phyloP scores from a whole-genome alignment of 2,888 invertebrate species.

The Pseudoips prasinana region DNA sequence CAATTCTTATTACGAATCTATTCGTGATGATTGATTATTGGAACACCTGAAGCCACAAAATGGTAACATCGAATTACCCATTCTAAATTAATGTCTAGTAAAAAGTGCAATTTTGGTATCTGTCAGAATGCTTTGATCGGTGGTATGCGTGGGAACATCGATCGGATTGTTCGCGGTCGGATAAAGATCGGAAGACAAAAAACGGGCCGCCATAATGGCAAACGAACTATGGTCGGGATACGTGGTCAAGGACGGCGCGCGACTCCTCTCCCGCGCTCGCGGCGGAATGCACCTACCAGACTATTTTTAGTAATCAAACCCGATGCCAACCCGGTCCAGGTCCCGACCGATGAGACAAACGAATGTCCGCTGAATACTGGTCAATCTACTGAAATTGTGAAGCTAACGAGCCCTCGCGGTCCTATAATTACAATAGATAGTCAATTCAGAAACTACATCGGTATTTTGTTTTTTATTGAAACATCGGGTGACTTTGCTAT shows the following conservation, averaged over 20 bases:
- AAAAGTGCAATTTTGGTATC: conserved; percentile 66
- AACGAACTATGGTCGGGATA: conserved; percentile 51
- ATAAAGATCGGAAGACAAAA: conserved; percentile 77
- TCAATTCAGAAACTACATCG: conserved; percentile 14
- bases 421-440: conserved; percentile 31
- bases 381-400: conserved; percentile 39
- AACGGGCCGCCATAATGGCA: conserved; percentile 73
- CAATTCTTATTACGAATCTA: conserved; percentile 31
- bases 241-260: conserved; percentile 62
- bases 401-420: conserved; percentile 40
- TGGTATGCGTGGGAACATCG: conserved; percentile 68
- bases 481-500: conserved; percentile 17
- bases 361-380: conserved; percentile 53
- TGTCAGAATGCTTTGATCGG: conserved; percentile 61
- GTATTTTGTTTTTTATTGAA: conserved; percentile 15
- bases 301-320: conserved; percentile 77
- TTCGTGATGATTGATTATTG: conserved; percentile 37
- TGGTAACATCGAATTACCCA: conserved; percentile 43
- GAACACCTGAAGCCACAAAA: conserved; percentile 40
- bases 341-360: conserved; percentile 44
- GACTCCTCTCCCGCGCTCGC: conserved; percentile 40
- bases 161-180: conserved; percentile 72
- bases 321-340: conserved; percentile 54
- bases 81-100: conserved; percentile 54
- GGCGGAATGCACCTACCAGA: conserved; percentile 61